Evolutionary conservation across 2,797 vertebrate species (phyloP).

Genomic region (Gymnothorax javanicus): DNA sequence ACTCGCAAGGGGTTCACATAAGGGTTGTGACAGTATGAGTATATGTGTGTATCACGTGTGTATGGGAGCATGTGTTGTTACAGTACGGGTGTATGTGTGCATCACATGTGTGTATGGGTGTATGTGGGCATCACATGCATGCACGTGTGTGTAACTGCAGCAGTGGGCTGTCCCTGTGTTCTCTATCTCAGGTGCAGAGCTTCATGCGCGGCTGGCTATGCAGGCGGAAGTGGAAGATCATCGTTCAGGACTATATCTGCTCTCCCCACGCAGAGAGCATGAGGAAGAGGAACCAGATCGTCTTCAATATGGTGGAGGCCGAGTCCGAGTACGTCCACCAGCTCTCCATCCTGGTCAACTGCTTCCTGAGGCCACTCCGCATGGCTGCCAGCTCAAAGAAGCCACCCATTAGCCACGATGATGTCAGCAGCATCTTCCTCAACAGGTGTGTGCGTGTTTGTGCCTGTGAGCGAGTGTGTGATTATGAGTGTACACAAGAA

Average conservation of each 20-base stretch:
- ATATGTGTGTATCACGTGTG: neutral
- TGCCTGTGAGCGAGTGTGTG: conserved; percentile 19
- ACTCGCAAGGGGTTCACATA: too few relatives aligned
- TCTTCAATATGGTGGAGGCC: conserved; percentile 90
- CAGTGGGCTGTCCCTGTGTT: conserved; percentile 13
- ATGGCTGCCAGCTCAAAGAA: conserved; percentile 99
- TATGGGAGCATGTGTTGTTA: neutral
- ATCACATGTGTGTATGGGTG: neutral
- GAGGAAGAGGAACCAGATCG: conserved; percentile 89
- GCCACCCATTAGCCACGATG: conserved; percentile 91
- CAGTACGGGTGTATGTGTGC: neutral
- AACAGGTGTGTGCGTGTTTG: conserved; percentile 80
- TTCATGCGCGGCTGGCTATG: conserved; percentile 91
- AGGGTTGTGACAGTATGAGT: neutral
- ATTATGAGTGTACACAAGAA: conserved; percentile 1
- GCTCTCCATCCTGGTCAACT: conserved; percentile 93
- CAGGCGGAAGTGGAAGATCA: conserved; percentile 89
- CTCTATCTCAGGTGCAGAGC: conserved; percentile 81
- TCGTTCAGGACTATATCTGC: conserved; percentile 90
- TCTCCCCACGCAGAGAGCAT: conserved; percentile 90
- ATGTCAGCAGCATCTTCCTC: conserved; percentile 97
- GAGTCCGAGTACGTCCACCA: conserved; percentile 92
- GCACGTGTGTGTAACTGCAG: neutral
- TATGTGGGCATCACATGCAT: neutral
- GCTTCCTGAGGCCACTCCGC: conserved; percentile 90